Evolutionary conservation across 1,140 invertebrate genomes (phyloP), one percentile per base, ranked within the genome.

Genomic region (Ganaspis sp.): DNA sequence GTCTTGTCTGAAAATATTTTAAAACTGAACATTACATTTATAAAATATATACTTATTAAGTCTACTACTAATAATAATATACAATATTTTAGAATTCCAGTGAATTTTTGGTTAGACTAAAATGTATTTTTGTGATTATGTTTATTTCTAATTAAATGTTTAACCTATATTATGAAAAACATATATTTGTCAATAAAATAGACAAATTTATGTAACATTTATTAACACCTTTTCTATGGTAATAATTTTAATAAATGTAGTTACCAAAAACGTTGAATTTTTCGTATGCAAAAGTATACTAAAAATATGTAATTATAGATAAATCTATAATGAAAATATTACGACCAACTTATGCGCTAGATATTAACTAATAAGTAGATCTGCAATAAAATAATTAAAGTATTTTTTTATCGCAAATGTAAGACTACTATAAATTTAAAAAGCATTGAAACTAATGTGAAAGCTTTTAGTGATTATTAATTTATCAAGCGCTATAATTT

Each of bases 261-360:
- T 49, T 49, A 49, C 45, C 45, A 49, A 49, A 49, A 49, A 49
- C 2, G 45, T 49, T 49, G 45, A 49, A 49, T 49, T n/a, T 49
- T 49, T 49, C 17, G 45, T 49, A 49, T 34, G n/a, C 4, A 9
- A 45, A n/a, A 45, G 12, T 45, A 45, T 15, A 15, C 3, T 45
- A 45, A n/a, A 45, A 4, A 45, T 45, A 1, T 3, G 2, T 45
- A 15, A 45, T 45, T 45, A 45, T 45, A 45, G 11, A n/a, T n/a
- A n/a, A n/a, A n/a, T n/a, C n/a, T n/a, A n/a, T n/a, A n/a, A n/a
- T n/a, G n/a, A n/a, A 34, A 34, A 34, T 34, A 34, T 34, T 3
- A 34, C 2, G 6, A 34, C 2, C 29, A 6, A 34, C 6, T 34
- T 34, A 34, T 49, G 1, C 37, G 37, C 38, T 9, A 45, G 15